These are phyloP conservation scores for Allobates femoralis DNA, from an alignment of 2,797 vertebrate genomes.

Conservation along the genomic window DNA sequence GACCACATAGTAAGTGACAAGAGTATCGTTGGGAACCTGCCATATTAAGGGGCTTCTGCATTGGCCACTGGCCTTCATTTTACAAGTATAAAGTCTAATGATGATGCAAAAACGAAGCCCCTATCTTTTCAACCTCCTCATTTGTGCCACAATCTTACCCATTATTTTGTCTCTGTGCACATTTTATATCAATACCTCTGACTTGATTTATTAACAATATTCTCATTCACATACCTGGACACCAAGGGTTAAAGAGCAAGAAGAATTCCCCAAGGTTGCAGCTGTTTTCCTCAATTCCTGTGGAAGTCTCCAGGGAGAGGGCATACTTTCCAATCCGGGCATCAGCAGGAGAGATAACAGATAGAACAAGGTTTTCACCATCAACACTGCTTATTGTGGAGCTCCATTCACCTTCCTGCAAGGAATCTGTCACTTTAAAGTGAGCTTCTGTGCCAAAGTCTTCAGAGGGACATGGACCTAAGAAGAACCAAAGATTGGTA, in stretches of 20 bases:
- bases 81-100: background rate
- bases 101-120: background rate
- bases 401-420: constrained; percentile 66
- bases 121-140: background rate
- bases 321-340: constrained; percentile 73
- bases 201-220: background rate
- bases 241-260: constrained; percentile 80
- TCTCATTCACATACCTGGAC: constrained; percentile 72
- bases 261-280: constrained; percentile 69
- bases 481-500: background rate
- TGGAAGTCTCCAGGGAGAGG: constrained; percentile 72
- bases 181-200: background rate
- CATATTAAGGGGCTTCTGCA: background rate
- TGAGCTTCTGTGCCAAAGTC: constrained; percentile 68
- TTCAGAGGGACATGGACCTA: constrained; percentile 74
- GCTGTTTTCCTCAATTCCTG: constrained; percentile 68
- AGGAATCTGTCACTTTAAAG: constrained; percentile 64
- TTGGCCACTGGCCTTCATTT: background rate
- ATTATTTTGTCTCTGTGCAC: background rate
- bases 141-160: background rate
- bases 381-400: constrained; percentile 68
- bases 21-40: background rate
- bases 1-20: no score
- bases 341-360: constrained; percentile 65
- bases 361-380: constrained; percentile 54